Conservation (phyloP, 2,797 vertebrate genomes). For the Gadopsis bispinosus region DNA sequence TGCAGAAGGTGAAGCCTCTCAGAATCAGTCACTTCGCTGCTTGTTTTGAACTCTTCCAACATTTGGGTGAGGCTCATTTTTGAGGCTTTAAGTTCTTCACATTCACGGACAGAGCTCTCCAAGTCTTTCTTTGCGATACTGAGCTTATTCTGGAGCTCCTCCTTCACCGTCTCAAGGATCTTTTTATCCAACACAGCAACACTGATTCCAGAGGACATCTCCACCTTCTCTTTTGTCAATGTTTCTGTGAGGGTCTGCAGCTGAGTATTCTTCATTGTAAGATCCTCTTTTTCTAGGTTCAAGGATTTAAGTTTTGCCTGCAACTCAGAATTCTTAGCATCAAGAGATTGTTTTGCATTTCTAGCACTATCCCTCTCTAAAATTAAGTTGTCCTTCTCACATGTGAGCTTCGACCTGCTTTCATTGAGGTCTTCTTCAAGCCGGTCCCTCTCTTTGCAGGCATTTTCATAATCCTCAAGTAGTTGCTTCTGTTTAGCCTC, state of each 20-base stretch:
- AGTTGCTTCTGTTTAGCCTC: constrained; percentile 79
- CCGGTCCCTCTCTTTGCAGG: constrained; percentile 70
- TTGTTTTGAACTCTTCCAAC: constrained; percentile 90
- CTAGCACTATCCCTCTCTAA: constrained; percentile 75
- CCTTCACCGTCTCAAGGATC: constrained; percentile 66
- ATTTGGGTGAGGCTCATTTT: constrained; percentile 82
- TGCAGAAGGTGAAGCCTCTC: constrained; percentile 87
- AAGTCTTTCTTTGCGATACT: constrained; percentile 76
- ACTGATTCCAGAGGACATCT: constrained; percentile 68
- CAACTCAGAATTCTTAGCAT: constrained; percentile 77
- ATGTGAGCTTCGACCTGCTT: constrained; percentile 65
- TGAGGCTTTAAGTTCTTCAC: constrained; percentile 84
- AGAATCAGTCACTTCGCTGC: constrained; percentile 85
- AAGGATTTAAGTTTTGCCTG: constrained; percentile 76
- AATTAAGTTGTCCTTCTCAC: constrained; percentile 69
- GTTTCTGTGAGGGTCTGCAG: constrained; percentile 73
- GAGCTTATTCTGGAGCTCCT: constrained; percentile 81
- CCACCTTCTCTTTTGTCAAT: constrained; percentile 76
- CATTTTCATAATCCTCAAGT: constrained; percentile 81
- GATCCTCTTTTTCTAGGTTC: constrained; percentile 82
- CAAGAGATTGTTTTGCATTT: constrained; percentile 76
- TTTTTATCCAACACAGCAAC: constrained; percentile 75
- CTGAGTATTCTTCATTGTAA: constrained; percentile 77
- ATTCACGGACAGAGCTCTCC: constrained; percentile 75
- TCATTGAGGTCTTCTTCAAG: constrained; percentile 76